Evolutionary conservation across 2,113 vertebrate species (phyloP).

Genomic region (Salvelinus alpinus): DNA sequence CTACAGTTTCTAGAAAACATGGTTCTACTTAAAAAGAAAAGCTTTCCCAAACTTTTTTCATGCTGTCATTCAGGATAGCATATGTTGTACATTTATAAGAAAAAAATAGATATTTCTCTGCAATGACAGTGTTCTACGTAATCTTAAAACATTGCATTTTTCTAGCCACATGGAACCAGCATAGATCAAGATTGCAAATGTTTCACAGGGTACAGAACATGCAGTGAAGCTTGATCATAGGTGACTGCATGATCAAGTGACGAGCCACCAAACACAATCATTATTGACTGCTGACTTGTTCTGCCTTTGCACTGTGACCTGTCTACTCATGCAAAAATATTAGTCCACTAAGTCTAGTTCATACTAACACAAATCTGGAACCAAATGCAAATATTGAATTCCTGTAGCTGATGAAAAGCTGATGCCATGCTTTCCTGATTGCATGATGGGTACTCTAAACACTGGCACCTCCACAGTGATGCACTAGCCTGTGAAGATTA

Average conservation of each 20-base stretch:
- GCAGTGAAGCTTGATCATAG: neutral
- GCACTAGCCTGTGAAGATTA: constrained; percentile 22
- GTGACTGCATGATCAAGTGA: neutral
- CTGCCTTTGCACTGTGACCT: neutral
- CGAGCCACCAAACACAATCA: neutral
- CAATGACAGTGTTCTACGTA: too few relatives aligned
- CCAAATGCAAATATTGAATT: constrained; percentile 26
- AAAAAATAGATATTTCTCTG: too few relatives aligned
- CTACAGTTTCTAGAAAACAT: constrained; percentile 7
- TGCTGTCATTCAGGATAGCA: neutral
- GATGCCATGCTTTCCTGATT: constrained; percentile 22
- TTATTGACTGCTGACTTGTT: neutral
- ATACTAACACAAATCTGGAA: constrained; percentile 24
- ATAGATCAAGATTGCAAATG: neutral
- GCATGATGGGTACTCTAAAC: constrained; percentile 35
- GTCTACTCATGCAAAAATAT: constrained; percentile 1
- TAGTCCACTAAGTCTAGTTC: constrained; percentile 9
- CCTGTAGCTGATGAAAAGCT: constrained; percentile 11
- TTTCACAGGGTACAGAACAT: neutral
- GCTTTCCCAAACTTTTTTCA: neutral
- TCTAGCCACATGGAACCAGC: neutral
- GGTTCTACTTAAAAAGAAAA: neutral
- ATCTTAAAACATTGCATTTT: neutral
- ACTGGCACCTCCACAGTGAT: constrained; percentile 21
- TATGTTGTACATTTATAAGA: neutral